Evolutionary conservation across 1,140 invertebrate species (phyloP), one percentile per base, ranked within the genome.

Genomic region (Maniola jurtina): DNA sequence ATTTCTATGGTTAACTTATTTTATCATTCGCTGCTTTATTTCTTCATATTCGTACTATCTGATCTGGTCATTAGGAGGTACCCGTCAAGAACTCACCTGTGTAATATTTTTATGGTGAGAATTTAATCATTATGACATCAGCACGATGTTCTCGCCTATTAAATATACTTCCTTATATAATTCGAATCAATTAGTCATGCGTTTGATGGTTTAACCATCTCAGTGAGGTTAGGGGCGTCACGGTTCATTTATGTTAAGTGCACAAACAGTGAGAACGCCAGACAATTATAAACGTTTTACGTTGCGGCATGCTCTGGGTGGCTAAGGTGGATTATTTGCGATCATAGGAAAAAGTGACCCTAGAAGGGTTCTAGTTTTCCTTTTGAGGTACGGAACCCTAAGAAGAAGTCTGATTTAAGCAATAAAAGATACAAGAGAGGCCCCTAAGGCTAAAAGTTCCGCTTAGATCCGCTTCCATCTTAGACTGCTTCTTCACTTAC

Each of bases 211-310:
- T 72, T 67, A 48, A 61, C 42, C 65, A 45, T 47, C 38, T 66
- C 57, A 54, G 65, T 79, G 71, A 79, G 75, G 77, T 75, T 79
- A 73, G 66, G 56, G 60, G 63, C 69, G 72, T 77, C 77, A 79
- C 75, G 77, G 71, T 73, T 65, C 58, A 75, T 70, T 59, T 40
- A 52, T 42, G 45, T 56, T 56, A 11, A 11, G 55, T 42, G n/a
- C 14, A 66, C 63, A 38, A 61, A 64, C 57, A 71, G 33, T 55
- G 52, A 13, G 52, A 55, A 55, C 52, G 11, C 34, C 5, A 52
- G 48, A 52, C 48, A 16, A 45, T 45, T 45, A 45, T 38, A 38
- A 38, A n/a, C 2, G 38, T 11, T 38, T 38, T 11, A 45, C 42
- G 13, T 45, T 5, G 38, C 38, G 38, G 6, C 10, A 38, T 6